A percentile compares a stretch with the other conserved stretches of the same genome.
These are phyloP conservation scores for Aleiodes leptofemur DNA, from an alignment of 2,888 invertebrate genomes.

Conservation along the genomic window DNA sequence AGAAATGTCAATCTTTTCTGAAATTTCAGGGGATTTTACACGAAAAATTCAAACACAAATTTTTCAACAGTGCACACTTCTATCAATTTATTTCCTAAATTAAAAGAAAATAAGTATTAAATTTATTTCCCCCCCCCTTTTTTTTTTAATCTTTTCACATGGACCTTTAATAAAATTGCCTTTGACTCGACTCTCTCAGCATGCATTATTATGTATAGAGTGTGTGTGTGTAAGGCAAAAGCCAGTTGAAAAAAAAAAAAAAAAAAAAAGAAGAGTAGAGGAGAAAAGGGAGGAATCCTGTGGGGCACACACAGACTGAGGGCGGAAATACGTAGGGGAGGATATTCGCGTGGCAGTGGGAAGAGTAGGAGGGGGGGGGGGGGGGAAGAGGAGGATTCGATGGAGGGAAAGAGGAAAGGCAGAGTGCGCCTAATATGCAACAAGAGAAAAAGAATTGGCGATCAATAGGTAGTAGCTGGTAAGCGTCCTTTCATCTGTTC, in stretches of 20 bases:
- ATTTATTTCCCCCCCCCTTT: background rate
- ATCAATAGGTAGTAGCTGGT: conserved; percentile 76
- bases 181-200: conserved; percentile 25
- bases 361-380: background rate
- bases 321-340: conserved; percentile 57
- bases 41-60: no score
- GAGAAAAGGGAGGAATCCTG: conserved; percentile 57
- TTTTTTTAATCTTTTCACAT: background rate
- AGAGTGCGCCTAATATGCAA: conserved; percentile 75
- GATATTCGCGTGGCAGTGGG: conserved; percentile 45
- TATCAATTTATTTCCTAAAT: no score
- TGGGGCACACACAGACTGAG: conserved; percentile 52
- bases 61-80: no score
- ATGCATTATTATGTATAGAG: conserved; percentile 34
- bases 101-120: background rate
- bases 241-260: conserved; percentile 42
- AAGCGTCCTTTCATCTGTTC: conserved; percentile 75
- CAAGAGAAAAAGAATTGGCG: conserved; percentile 76
- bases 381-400: conserved; percentile 41
- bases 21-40: no score
- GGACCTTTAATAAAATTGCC: conserved; percentile 14
- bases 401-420: conserved; percentile 60
- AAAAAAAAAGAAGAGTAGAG: conserved; percentile 52
- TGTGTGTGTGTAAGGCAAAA: conserved; percentile 39
- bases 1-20: no score